phyloP scores from a whole-genome alignment of 2,888 invertebrate species.

The Corbicula japonica region DNA sequence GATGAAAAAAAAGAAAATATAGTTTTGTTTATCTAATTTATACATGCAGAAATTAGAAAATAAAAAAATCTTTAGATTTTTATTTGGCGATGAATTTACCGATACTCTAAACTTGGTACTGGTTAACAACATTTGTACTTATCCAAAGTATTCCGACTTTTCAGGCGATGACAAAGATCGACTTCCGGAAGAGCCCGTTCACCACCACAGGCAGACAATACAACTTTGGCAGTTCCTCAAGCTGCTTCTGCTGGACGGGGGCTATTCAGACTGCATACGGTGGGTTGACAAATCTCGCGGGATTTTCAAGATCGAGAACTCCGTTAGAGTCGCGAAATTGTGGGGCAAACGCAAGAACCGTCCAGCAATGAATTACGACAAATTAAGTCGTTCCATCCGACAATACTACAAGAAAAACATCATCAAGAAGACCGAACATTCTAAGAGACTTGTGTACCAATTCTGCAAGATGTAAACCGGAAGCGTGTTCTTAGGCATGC shows the following conservation, averaged over 20 bases:
- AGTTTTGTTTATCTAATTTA: no score
- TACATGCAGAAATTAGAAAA: no score
- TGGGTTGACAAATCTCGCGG: slow-evolving; percentile 97
- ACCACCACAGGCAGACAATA: slow-evolving; percentile 88
- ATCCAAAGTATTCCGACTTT: no score
- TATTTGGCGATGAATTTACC: no score
- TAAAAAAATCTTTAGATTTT: no score
- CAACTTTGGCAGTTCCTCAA: slow-evolving; percentile 99
- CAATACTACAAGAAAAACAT: slow-evolving; percentile 99
- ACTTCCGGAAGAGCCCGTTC: slow-evolving; percentile 56
- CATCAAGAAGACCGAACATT: slow-evolving; percentile 97
- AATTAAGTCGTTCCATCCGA: slow-evolving; percentile 97
- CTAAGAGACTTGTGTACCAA: slow-evolving; percentile 99
- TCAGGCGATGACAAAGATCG: slow-evolving; percentile 24
- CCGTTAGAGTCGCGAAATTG: slow-evolving; percentile 97
- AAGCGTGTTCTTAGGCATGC: no score
- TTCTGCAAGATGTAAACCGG: slow-evolving; percentile 93
- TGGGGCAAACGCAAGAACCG: slow-evolving; percentile 99
- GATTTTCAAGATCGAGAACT: slow-evolving; percentile 99
- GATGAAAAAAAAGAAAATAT: no score
- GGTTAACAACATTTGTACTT: no score
- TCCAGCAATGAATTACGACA: slow-evolving; percentile 99
- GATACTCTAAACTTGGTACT: no score
- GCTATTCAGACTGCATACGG: slow-evolving; percentile 97
- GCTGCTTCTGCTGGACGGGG: slow-evolving; percentile 95